These are phyloP conservation scores for Epinotia demarniana DNA, from an alignment of 2,888 invertebrate genomes.

Conservation along the genomic window DNA sequence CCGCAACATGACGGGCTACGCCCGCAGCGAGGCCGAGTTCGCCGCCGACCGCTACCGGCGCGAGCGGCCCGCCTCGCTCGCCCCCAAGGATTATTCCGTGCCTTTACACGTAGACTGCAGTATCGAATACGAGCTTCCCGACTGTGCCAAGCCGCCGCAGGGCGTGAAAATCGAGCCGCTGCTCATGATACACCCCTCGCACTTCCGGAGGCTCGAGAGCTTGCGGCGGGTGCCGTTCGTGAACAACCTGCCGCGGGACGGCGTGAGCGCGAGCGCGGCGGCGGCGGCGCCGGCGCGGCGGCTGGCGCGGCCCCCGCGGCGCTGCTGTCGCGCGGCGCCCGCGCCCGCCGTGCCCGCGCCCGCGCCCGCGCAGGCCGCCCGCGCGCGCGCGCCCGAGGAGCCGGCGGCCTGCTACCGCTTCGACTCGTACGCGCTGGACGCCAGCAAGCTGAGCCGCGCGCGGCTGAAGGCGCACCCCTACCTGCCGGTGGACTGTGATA, in stretches of 20 bases:
- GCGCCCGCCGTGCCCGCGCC: conserved; percentile 61
- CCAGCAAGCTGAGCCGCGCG: conserved; percentile 60
- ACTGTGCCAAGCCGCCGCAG: conserved; percentile 94
- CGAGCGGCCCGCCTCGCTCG: conserved; percentile 80
- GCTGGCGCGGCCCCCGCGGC: conserved; percentile 53
- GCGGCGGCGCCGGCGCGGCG: conserved; percentile 58
- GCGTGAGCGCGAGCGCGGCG: conserved; percentile 61
- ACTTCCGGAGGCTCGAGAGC: conserved; percentile 94
- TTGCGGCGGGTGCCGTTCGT: conserved; percentile 93
- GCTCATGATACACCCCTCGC: conserved; percentile 95
- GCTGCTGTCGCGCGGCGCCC: conserved; percentile 56
- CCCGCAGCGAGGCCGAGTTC: conserved; percentile 80
- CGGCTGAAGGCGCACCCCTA: conserved; percentile 70
- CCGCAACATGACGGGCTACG: conserved; percentile 82
- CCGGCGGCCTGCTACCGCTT: conserved; percentile 62
- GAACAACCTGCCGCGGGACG: conserved; percentile 89
- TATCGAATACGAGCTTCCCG: conserved; percentile 95
- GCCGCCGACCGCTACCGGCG: conserved; percentile 79
- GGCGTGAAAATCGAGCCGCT: conserved; percentile 93
- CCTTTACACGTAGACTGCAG: conserved; percentile 96
- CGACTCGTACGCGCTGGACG: conserved; percentile 61
- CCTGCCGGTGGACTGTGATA: conserved; percentile 76
- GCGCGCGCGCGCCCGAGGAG: conserved; percentile 51
- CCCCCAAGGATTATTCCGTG: conserved; percentile 92
- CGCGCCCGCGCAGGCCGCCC: conserved; percentile 54